These are phyloP conservation scores for Phataginus tetradactyla DNA, from an alignment of 2,797 vertebrate genomes.

Conservation along the genomic window DNA sequence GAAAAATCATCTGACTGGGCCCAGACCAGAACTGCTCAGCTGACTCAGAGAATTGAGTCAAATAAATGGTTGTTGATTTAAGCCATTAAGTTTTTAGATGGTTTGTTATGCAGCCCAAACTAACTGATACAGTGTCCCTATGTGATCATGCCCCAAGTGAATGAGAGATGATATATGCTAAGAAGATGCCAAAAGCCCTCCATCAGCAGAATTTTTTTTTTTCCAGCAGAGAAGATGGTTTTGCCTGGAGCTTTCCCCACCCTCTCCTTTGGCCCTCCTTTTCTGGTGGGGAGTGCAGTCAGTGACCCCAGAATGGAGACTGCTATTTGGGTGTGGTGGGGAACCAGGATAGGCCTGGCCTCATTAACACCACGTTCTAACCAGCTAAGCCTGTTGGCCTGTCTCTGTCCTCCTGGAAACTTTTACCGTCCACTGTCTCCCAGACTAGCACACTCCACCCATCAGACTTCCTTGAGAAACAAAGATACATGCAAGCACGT, in stretches of 20 bases:
- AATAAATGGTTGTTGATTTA: not conserved
- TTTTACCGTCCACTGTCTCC: constrained; percentile 64
- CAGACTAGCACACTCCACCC: constrained; percentile 62
- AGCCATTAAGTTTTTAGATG: not conserved
- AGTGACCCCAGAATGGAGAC: constrained; percentile 53
- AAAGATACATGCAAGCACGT: constrained; percentile 49
- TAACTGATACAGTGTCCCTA: not conserved
- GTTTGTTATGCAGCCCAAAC: constrained; percentile 15
- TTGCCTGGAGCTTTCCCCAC: not conserved
- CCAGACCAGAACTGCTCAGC: not conserved
- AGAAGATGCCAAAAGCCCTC: not conserved
- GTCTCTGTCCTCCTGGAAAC: constrained; percentile 66
- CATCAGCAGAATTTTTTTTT: not conserved
- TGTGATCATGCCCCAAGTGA: not conserved
- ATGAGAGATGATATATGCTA: not conserved
- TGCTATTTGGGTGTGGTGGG: constrained; percentile 51
- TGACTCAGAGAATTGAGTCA: not conserved
- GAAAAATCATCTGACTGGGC: not conserved
- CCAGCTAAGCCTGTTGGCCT: constrained; percentile 54
- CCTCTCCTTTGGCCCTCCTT: not conserved
- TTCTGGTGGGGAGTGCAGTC: not conserved
- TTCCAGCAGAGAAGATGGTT: not conserved
- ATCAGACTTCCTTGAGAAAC: constrained; percentile 44
- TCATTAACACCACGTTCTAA: constrained; percentile 57
- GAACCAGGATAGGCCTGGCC: constrained; percentile 34